A percentile compares a stretch with the other conserved stretches of the same genome.
Conservation (phyloP, 2,797 vertebrate genomes). For the Rhinoraja longicauda region DNA sequence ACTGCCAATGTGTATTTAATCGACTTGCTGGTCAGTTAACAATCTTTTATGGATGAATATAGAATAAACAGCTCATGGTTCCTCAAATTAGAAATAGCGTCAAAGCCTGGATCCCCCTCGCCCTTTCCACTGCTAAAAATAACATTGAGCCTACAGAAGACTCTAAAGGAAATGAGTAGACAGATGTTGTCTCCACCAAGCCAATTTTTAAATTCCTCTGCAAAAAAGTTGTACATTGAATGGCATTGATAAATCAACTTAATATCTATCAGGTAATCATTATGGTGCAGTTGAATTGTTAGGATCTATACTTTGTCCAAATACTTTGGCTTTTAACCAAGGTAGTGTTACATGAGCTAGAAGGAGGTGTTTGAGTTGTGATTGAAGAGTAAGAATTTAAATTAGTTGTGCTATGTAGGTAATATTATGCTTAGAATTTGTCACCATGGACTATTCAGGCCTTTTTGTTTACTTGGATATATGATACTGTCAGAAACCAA, state of each 20-base stretch:
- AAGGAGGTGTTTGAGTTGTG: neutral
- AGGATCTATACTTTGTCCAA: no score
- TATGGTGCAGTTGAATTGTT: neutral
- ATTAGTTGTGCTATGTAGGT: neutral
- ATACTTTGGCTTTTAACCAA: neutral
- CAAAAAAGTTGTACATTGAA: neutral
- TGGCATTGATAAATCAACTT: neutral
- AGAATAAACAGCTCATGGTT: neutral
- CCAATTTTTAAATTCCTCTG: neutral
- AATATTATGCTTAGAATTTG: neutral
- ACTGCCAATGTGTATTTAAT: neutral
- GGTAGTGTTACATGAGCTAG: neutral
- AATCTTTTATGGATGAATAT: neutral
- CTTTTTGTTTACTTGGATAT: neutral
- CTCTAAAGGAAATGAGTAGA: neutral
- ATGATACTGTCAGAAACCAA: neutral
- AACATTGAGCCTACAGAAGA: neutral
- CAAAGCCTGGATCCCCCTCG: no score
- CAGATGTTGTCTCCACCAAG: neutral
- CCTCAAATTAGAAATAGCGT: neutral
- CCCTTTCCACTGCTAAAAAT: neutral
- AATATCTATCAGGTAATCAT: neutral
- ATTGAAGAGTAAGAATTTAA: neutral
- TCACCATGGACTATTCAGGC: neutral
- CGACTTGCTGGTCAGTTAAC: neutral